A percentile compares a stretch with the other conserved stretches of the same genome.
phyloP scores from a whole-genome alignment of 2,113 vertebrate genomes.

The Eublepharis macularius region DNA sequence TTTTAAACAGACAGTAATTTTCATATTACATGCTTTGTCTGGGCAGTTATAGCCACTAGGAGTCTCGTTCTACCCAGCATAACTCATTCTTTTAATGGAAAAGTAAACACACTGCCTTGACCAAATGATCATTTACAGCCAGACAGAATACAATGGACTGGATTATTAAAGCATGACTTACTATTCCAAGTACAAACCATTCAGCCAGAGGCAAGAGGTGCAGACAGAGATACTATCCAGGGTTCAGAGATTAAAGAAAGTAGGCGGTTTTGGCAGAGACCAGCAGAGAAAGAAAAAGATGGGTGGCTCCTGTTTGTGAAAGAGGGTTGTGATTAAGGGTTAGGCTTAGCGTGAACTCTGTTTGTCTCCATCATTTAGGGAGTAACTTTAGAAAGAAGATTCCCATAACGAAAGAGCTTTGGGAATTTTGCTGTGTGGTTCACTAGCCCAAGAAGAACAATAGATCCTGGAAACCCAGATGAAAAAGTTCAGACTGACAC shows the following conservation, averaged over 20 bases:
- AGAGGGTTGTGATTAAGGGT: background rate
- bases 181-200: background rate
- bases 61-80: background rate
- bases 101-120: background rate
- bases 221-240: background rate
- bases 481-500: background rate
- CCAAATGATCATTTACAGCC: conserved; percentile 2
- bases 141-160: background rate
- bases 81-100: background rate
- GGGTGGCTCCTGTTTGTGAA: background rate
- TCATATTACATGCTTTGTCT: background rate
- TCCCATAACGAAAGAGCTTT: accelerated
- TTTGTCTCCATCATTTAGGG: background rate
- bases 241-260: background rate
- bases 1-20: conserved; percentile 6
- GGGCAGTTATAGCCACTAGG: background rate
- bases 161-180: background rate
- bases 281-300: background rate
- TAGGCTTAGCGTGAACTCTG: background rate
- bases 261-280: conserved; percentile 6
- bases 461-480: background rate
- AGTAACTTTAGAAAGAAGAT: background rate
- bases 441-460: background rate
- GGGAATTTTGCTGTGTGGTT: background rate
- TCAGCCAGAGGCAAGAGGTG: background rate